Evolutionary conservation across 2,797 vertebrate species (phyloP).

Genomic region (Luscinia megarhynchos): DNA sequence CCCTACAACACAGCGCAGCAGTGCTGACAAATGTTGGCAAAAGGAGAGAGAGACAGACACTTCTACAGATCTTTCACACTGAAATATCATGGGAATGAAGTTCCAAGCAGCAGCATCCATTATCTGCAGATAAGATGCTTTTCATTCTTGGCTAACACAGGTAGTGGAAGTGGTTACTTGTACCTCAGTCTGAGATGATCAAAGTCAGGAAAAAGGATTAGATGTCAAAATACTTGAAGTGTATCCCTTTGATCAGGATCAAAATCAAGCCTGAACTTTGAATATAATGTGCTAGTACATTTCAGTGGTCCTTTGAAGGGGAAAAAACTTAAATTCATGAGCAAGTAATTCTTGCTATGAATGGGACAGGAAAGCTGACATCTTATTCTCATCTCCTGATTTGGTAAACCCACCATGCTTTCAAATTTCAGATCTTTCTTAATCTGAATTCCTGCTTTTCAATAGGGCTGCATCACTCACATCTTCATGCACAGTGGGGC

Average conservation of each 20-base stretch:
- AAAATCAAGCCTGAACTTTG: slow-evolving; percentile 53
- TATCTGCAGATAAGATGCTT: slow-evolving; percentile 26
- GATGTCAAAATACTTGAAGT: slow-evolving; percentile 27
- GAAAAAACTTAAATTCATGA: slow-evolving; percentile 16
- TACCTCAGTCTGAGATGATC: slow-evolving; percentile 21
- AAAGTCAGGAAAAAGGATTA: slow-evolving; percentile 46
- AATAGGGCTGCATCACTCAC: background rate
- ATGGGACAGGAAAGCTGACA: background rate
- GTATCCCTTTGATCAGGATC: slow-evolving; percentile 43
- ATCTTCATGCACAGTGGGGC: background rate
- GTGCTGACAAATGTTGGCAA: background rate
- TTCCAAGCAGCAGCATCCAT: background rate
- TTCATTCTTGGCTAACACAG: slow-evolving; percentile 29
- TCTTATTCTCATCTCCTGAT: background rate
- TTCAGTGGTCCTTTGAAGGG: slow-evolving; percentile 33
- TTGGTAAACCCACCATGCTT: background rate
- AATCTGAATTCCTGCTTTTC: background rate
- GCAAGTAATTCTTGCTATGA: background rate
- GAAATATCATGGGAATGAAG: background rate
- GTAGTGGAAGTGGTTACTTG: slow-evolving; percentile 21
- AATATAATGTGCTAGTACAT: slow-evolving; percentile 22
- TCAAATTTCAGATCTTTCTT: background rate
- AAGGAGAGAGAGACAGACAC: background rate
- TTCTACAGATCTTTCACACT: background rate
- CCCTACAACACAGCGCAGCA: background rate